Evolutionary conservation across 2,113 vertebrate species (phyloP).

Genomic region (Osmerus mordax): DNA sequence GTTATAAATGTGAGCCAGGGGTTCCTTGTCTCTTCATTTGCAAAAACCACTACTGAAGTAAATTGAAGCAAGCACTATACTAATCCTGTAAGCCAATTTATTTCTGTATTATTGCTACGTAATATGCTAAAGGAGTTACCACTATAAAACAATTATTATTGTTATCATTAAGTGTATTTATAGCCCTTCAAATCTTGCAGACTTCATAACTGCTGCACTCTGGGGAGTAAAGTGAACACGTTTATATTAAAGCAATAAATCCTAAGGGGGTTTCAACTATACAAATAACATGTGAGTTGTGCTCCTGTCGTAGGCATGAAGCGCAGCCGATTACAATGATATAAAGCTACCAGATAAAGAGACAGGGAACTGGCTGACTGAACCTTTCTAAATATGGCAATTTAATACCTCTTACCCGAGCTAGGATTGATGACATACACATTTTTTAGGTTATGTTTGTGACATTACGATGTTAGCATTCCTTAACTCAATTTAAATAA

Average conservation of each 20-base stretch:
- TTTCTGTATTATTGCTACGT: slow-evolving; percentile 25
- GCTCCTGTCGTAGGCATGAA: background rate
- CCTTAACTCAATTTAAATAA: background rate
- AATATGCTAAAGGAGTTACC: background rate
- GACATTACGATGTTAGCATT: background rate
- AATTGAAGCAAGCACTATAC: background rate
- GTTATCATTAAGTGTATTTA: slow-evolving; percentile 19
- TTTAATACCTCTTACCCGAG: background rate
- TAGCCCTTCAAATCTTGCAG: slow-evolving; percentile 22
- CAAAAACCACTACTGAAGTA: too few species aligned
- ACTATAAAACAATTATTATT: background rate
- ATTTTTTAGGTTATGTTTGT: background rate
- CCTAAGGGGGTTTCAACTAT: background rate
- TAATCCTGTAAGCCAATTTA: background rate
- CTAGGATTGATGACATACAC: background rate
- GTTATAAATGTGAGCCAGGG: too few species aligned
- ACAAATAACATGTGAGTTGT: background rate
- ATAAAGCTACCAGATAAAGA: background rate
- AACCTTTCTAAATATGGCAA: background rate
- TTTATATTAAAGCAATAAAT: background rate
- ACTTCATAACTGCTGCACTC: slow-evolving; percentile 7
- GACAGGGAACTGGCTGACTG: background rate
- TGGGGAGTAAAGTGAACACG: background rate
- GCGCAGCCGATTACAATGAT: background rate
- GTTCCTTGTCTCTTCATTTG: too few species aligned